These are phyloP conservation scores for Engystomops pustulosus DNA, from an alignment of 2,113 vertebrate species.

Conservation along the genomic window DNA sequence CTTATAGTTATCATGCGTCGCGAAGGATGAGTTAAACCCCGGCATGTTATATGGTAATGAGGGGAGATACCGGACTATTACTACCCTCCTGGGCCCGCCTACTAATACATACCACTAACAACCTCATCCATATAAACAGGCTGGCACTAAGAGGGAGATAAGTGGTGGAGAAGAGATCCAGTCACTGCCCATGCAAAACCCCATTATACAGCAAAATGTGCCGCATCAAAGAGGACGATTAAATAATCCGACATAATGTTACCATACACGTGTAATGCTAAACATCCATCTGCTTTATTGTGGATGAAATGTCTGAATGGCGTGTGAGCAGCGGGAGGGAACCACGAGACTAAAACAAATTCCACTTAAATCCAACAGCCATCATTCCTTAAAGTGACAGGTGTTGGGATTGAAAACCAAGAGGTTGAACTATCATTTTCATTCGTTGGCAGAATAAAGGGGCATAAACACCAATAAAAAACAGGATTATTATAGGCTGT, in stretches of 20 bases:
- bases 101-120: conserved; percentile 7
- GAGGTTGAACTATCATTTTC: background rate
- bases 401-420: background rate
- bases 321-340: conserved; percentile 14
- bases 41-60: conserved; percentile 16
- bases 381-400: conserved; percentile 33
- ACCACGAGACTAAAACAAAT: conserved; percentile 2
- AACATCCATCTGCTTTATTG: conserved; percentile 46
- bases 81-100: background rate
- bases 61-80: background rate
- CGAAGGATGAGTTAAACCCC: conserved; percentile 22
- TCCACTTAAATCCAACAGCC: background rate
- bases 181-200: conserved; percentile 36
- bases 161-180: background rate
- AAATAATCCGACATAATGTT: conserved; percentile 30
- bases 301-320: conserved; percentile 22
- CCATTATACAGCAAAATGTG: conserved; percentile 43
- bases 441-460: background rate
- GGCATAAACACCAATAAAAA: background rate
- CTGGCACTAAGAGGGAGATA: conserved; percentile 34
- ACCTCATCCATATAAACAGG: conserved; percentile 42
- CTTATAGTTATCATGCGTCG: too few species aligned
- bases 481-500: background rate
- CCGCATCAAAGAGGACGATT: conserved; percentile 31
- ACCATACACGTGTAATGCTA: conserved; percentile 27